Conservation (phyloP, 2,888 invertebrate genomes). For the Bugulina stolonifera region DNA sequence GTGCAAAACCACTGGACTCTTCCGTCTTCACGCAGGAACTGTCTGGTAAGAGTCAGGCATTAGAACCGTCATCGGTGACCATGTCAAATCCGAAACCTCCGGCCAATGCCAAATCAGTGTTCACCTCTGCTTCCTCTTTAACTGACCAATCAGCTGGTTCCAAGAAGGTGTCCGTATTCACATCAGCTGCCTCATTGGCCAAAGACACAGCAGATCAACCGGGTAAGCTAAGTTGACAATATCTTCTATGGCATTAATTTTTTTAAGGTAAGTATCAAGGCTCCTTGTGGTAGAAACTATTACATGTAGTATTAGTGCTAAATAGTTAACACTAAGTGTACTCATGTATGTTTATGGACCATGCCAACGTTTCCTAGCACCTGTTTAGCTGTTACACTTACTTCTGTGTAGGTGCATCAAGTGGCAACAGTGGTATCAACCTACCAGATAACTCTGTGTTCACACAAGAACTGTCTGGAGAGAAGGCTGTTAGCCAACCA, state of each 20-base stretch:
- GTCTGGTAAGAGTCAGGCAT: not conserved
- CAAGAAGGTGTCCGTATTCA: not conserved
- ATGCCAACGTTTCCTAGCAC: no score
- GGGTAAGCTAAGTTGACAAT: no score
- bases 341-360: no score
- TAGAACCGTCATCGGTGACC: not conserved
- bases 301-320: no score
- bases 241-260: no score
- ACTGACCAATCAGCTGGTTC: not conserved
- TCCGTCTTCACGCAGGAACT: slow-evolving; percentile 19
- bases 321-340: no score
- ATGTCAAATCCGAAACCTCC: not conserved
- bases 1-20: not conserved
- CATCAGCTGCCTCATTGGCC: not conserved
- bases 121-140: not conserved
- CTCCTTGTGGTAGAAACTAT: no score
- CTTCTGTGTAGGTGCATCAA: no score
- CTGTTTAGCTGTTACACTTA: no score
- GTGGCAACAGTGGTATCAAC: no score
- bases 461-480: slow-evolving; percentile 13
- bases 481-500: no score
- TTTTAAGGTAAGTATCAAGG: no score
- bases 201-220: not conserved
- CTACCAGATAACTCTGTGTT: not conserved
- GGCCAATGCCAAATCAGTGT: not conserved